phyloP scores from a whole-genome alignment of 2,797 vertebrate species.

The Garrulus glandarius region DNA sequence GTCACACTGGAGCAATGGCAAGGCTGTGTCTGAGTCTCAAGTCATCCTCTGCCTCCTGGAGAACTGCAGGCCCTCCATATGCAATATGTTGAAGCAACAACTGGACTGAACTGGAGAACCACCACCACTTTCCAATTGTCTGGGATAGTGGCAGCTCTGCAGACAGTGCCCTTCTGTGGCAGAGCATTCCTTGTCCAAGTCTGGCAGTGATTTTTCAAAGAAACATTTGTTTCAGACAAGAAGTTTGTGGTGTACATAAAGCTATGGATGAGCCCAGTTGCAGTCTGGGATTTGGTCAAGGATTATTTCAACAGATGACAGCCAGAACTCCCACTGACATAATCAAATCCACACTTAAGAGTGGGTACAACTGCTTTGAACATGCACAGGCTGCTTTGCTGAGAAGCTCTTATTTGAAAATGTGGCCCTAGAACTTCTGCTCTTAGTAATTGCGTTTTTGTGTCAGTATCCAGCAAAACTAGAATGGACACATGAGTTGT shows the following conservation, averaged over 20 bases:
- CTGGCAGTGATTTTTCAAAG: constrained; percentile 46
- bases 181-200: background rate
- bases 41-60: background rate
- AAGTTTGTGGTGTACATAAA: constrained; percentile 2
- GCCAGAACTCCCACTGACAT: constrained; percentile 26
- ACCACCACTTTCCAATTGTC: background rate
- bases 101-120: background rate
- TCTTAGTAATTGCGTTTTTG: constrained; percentile 9
- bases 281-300: constrained; percentile 17
- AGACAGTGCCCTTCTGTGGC: background rate
- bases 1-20: background rate
- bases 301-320: constrained; percentile 42
- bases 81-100: background rate
- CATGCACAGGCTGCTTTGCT: background rate
- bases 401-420: constrained; percentile 11
- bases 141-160: background rate
- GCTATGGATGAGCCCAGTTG: background rate
- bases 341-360: background rate
- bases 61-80: background rate
- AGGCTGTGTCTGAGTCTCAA: background rate
- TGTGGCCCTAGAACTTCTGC: background rate
- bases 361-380: constrained; percentile 19
- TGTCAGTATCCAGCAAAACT: constrained; percentile 9
- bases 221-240: constrained; percentile 14
- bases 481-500: background rate